Evolutionary conservation across 2,888 invertebrate genomes (phyloP).

Genomic region (Balanococcus diminutus): DNA sequence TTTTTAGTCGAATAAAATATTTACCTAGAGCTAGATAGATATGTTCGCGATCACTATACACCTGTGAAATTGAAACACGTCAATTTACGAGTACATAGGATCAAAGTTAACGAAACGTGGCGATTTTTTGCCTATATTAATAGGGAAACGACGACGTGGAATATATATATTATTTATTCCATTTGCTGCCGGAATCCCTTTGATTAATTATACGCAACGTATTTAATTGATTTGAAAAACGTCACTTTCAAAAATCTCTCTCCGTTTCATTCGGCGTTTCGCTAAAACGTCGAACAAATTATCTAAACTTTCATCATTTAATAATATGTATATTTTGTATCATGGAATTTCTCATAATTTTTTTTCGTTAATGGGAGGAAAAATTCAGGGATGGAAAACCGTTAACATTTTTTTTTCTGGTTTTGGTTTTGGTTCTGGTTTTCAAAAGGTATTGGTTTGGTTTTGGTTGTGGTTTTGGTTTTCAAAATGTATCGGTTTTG

Average conservation of each 20-base stretch:
- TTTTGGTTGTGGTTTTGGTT: no score
- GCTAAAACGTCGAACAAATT: not conserved
- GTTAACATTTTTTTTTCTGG: no score
- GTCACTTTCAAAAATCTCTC: not conserved
- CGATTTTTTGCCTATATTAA: not conserved
- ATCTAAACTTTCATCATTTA: not conserved
- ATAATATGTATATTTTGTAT: no score
- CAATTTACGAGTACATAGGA: not conserved
- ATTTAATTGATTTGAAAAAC: not conserved
- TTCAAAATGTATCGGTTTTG: no score
- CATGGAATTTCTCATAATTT: not conserved
- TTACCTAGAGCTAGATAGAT: not conserved
- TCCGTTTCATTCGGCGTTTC: no score
- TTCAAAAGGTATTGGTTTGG: no score
- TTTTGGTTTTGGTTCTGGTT: no score
- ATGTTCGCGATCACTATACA: not conserved
- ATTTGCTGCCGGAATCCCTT: not conserved
- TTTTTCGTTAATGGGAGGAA: not conserved
- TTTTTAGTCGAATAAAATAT: not conserved
- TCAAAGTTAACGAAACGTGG: not conserved
- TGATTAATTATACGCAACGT: not conserved
- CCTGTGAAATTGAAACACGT: no score
- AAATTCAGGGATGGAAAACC: no score
- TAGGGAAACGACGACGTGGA: not conserved
- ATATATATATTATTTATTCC: not conserved